Base-by-base conservation (phyloP, 2,888 invertebrate species). In the Pammene fasciana region DNA sequence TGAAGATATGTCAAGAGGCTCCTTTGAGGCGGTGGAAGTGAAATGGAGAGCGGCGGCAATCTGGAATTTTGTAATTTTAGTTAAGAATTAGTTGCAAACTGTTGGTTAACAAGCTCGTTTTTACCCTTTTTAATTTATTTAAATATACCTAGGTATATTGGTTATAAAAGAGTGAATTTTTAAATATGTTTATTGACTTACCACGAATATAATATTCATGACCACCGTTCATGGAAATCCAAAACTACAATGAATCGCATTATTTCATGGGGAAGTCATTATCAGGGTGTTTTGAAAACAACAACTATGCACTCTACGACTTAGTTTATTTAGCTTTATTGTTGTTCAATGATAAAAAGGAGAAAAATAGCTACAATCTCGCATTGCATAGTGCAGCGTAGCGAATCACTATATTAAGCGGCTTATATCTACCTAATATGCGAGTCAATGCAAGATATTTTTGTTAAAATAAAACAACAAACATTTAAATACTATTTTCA, bases 41-140 rank as follows among this genome's bases (percentile, higher is more conserved):
- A 86, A 72, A 48, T 85, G 83, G 3, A 87, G 70, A 14, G 77
- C 72, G 65, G 88, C 74, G 68, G 86, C 54, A 64, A 87, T 75
- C 90, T 90, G 83, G 8, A 84, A 86, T 41, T 3, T n/a, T 10
- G 43, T 43, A 14, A 9, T 10, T 34, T 26, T 46, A 6, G 38
- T 38, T 57, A 5, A 43, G 7, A 36, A n/a, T 6, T 8, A n/a
- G 1, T 11, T 56, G 4, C 26, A 26, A 26, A 26, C 1, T 26
- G 26, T 26, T 26, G 26, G 26, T 26, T 3, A 26, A 26, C 26
- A 26, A 26, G 26, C 26, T 1, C 26, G 26, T 26, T 4, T 26
- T 26, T 26, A 26, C 26, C 26, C 26, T n/a, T n/a, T n/a, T n/a
- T n/a, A n/a, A n/a, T n/a, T n/a, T n/a, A n/a, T n/a, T n/a, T n/a